Percentiles rank a stretch among this genome's conserved stretches.
Evolutionary conservation across 2,888 invertebrate species (phyloP).

Genomic region (Nephrotoma guestfalica): DNA sequence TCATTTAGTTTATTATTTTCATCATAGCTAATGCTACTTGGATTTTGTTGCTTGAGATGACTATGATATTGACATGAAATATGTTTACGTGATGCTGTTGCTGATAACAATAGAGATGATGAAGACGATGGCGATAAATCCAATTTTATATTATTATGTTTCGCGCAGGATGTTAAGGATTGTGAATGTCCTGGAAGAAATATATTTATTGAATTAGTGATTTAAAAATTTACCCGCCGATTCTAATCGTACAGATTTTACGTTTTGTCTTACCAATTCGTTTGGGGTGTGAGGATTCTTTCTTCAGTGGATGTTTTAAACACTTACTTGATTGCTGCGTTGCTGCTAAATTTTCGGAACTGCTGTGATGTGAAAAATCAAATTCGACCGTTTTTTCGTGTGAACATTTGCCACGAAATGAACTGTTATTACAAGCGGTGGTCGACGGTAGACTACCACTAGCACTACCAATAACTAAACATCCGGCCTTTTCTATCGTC

Average conservation of each 20-base stretch:
- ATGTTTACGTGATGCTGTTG: background rate
- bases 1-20: background rate
- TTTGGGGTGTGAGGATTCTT: background rate
- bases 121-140: background rate
- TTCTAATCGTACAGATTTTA: background rate
- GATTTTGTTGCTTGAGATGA: conserved; percentile 9
- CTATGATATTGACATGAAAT: background rate
- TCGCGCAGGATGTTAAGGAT: background rate
- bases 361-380: conserved; percentile 33
- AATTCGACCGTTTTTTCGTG: conserved; percentile 34
- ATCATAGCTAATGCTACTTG: background rate
- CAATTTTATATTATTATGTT: conserved; percentile 4
- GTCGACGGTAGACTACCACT: background rate
- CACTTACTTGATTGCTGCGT: background rate
- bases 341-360: conserved; percentile 22
- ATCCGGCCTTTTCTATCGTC: conserved; percentile 12
- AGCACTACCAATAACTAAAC: background rate
- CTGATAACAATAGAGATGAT: background rate
- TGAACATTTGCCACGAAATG: conserved; percentile 16
- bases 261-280: background rate
- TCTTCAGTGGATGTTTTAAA: background rate
- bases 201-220: background rate
- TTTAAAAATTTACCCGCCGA: background rate
- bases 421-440: background rate
- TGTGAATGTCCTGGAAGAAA: background rate